phyloP scores from a whole-genome alignment of 2,113 vertebrate genomes.

The Osmerus mordax region DNA sequence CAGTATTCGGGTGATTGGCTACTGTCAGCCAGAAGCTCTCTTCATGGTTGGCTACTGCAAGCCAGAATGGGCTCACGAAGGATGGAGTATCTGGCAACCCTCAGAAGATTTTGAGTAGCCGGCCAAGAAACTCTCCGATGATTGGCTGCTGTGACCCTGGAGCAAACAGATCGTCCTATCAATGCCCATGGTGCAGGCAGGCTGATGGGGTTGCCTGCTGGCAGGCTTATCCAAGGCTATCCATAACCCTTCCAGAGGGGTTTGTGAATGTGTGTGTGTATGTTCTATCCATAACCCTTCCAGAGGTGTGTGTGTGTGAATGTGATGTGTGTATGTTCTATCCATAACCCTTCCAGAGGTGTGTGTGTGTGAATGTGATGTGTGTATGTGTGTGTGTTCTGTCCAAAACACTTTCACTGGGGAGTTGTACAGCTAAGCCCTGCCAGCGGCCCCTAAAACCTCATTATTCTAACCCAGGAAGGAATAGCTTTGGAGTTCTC shows the following conservation, averaged over 20 bases:
- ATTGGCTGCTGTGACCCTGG: conserved; percentile 56
- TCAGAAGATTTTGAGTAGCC: conserved; percentile 53
- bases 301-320: conserved; percentile 40
- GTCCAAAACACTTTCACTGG: conserved; percentile 56
- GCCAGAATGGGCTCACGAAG: conserved; percentile 54
- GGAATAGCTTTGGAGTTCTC: conserved; percentile 59
- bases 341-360: background rate
- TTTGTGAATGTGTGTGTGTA: conserved; percentile 12
- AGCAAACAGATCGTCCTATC: conserved; percentile 66
- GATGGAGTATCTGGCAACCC: conserved; percentile 58
- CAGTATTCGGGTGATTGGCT: conserved; percentile 53
- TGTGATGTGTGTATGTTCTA: conserved; percentile 4
- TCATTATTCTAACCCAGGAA: conserved; percentile 64
- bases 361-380: background rate
- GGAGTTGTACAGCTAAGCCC: conserved; percentile 48
- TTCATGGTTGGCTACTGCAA: too few species aligned
- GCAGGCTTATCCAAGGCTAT: conserved; percentile 59
- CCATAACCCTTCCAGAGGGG: conserved; percentile 61
- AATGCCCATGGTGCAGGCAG: conserved; percentile 49
- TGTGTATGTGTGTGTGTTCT: conserved; percentile 27
- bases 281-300: conserved; percentile 57
- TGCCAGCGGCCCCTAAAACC: conserved; percentile 60
- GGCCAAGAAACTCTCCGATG: conserved; percentile 64
- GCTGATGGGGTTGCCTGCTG: conserved; percentile 58
- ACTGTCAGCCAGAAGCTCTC: conserved; percentile 16